These are phyloP conservation scores for Typhlomys cinereus DNA, from an alignment of 2,113 vertebrate genomes.

Conservation along the genomic window DNA sequence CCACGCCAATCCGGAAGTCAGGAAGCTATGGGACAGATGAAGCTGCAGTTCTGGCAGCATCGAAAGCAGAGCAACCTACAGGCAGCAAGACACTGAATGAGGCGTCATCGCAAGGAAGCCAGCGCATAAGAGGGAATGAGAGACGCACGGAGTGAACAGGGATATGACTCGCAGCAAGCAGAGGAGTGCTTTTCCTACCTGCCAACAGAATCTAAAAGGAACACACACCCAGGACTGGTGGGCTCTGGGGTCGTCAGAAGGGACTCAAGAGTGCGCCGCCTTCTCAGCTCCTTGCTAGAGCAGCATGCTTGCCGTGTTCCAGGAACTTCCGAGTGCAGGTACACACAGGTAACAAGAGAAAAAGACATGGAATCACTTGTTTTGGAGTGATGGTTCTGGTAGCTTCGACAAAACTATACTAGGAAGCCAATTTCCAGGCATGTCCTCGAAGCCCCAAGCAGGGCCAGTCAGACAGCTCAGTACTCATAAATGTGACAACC, in stretches of 20 bases:
- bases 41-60: not conserved
- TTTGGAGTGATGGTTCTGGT: not conserved
- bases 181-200: not conserved
- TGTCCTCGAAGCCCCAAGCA: not conserved
- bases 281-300: not conserved
- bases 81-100: too few species aligned
- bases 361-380: not conserved
- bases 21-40: not conserved
- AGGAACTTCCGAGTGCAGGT: not conserved
- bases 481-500: too few species aligned
- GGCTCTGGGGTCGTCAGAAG: not conserved
- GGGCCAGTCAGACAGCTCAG: too few species aligned
- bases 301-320: not conserved
- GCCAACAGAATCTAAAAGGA: not conserved
- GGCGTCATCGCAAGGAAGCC: rapidly evolving
- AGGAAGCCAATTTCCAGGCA: not conserved
- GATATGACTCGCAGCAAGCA: too few species aligned
- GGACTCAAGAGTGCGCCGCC: not conserved
- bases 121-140: too few species aligned
- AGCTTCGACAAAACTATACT: not conserved
- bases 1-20: not conserved
- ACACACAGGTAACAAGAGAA: not conserved
- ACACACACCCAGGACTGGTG: too few species aligned
- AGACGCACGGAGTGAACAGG: too few species aligned
- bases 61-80: not conserved